phyloP scores from a whole-genome alignment of 2,797 vertebrate genomes.

The Enteromius trimaculatus region DNA sequence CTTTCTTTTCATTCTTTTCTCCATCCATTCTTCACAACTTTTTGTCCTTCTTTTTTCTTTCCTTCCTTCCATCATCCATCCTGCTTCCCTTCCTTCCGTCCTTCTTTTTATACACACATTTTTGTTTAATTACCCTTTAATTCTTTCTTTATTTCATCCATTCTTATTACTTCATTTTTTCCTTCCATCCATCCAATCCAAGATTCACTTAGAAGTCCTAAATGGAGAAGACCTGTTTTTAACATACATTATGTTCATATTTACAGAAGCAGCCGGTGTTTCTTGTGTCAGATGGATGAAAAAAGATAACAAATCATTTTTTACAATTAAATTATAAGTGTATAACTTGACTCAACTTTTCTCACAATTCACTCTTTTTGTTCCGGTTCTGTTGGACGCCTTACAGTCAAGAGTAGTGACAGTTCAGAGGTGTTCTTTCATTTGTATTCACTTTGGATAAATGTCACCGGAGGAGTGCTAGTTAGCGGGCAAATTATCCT shows the following conservation, averaged over 20 bases:
- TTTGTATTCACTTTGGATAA: constrained; percentile 37
- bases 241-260: background rate
- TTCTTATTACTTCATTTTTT: background rate
- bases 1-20: too few species aligned
- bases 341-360: background rate
- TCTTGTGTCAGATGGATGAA: background rate
- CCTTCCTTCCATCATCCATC: background rate
- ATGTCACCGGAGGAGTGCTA: constrained; percentile 31
- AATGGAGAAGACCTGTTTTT: background rate
- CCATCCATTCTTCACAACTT: too few species aligned
- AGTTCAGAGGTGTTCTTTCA: constrained; percentile 2
- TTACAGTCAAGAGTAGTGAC: constrained; percentile 12
- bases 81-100: too few species aligned
- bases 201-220: too few species aligned
- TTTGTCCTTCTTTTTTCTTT: background rate
- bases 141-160: background rate
- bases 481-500: constrained; percentile 45
- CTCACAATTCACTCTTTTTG: background rate
- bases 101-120: background rate
- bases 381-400: background rate
- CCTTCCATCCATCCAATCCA: background rate
- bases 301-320: background rate
- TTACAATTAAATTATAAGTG: too few species aligned
- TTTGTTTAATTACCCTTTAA: background rate
- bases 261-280: background rate